Percentiles rank a stretch among this genome's conserved stretches.
Conservation (phyloP, 2,888 invertebrate species). For the Tillus elongatus region DNA sequence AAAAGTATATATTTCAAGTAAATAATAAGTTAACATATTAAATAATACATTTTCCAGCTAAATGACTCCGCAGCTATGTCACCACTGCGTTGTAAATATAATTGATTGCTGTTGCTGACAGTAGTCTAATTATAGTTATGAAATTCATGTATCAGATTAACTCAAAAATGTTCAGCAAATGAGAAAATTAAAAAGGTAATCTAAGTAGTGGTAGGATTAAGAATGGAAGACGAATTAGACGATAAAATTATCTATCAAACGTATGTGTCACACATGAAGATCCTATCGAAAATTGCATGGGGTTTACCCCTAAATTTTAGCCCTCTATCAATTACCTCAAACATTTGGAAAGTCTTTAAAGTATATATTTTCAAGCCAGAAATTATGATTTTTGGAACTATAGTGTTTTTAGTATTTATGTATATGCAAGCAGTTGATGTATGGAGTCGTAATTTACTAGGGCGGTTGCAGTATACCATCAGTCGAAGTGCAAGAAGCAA, state of each 20-base stretch:
- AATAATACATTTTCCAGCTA: not conserved
- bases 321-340: conserved; percentile 53
- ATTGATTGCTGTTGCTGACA: too few relatives aligned
- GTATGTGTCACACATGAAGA: conserved; percentile 76
- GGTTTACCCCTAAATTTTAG: conserved; percentile 62
- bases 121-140: conserved; percentile 1
- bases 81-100: too few relatives aligned
- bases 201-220: conserved; percentile 15
- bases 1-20: too few relatives aligned
- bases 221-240: conserved; percentile 88
- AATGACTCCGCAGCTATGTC: not conserved
- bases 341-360: conserved; percentile 71
- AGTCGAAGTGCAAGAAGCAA: conserved; percentile 49
- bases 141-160: not conserved
- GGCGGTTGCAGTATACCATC: conserved; percentile 59
- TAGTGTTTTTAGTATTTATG: conserved; percentile 62
- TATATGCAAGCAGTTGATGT: conserved; percentile 76
- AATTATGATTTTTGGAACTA: conserved; percentile 61
- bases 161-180: not conserved
- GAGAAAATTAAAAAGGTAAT: not conserved
- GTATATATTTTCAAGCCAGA: conserved; percentile 73
- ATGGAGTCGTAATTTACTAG: conserved; percentile 67
- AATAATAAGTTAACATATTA: not conserved
- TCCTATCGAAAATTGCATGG: conserved; percentile 70
- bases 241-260: conserved; percentile 82